phyloP scores from a whole-genome alignment of 2,888 invertebrate genomes.

The Tromatobia lineatoria region DNA sequence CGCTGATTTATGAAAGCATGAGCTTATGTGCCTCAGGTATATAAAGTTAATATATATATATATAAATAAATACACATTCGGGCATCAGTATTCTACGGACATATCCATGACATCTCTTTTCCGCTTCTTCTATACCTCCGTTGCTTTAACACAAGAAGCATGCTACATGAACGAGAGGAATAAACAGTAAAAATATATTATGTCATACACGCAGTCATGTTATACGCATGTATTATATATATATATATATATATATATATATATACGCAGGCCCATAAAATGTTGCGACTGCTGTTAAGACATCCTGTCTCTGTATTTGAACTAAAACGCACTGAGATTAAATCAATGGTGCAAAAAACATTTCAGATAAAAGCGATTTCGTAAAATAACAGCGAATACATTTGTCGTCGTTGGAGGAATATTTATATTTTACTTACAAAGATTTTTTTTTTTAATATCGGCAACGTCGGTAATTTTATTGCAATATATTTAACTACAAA shows the following conservation, averaged over 20 bases:
- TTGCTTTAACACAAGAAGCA: constrained; percentile 1
- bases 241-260: neutral
- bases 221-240: neutral
- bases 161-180: neutral
- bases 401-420: neutral
- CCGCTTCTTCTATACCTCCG: constrained; percentile 2
- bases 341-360: neutral
- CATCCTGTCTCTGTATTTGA: neutral
- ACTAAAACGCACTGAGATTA: neutral
- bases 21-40: neutral
- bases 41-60: neutral
- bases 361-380: neutral
- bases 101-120: constrained; percentile 1
- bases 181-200: constrained; percentile 1
- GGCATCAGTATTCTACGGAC: neutral
- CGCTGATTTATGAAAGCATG: constrained; percentile 20
- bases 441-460: no score
- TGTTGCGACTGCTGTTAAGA: neutral
- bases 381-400: neutral
- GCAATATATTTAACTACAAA: no score
- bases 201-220: neutral
- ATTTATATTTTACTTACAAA: no score
- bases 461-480: no score
- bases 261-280: neutral
- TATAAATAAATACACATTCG: neutral